These are phyloP conservation scores for Telenomus remus DNA, from an alignment of 1,140 invertebrate genomes.

Conservation along the genomic window DNA sequence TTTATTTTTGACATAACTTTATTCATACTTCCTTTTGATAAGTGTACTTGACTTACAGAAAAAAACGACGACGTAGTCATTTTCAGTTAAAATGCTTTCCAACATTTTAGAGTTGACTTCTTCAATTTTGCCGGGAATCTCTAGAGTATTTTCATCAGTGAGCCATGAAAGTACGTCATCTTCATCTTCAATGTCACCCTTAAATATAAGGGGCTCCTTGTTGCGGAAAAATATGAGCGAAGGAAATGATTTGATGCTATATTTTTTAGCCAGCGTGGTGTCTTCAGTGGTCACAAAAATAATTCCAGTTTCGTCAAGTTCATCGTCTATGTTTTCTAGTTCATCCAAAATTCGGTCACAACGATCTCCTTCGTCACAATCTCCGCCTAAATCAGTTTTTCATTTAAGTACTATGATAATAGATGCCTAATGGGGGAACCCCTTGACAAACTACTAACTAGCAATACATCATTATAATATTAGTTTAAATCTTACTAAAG, in stretches of 20 bases:
- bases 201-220: conserved; percentile 87
- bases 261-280: conserved; percentile 85
- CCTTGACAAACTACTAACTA: no score
- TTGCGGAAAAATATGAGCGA: conserved; percentile 93
- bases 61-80: conserved; percentile 92
- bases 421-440: no score
- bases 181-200: conserved; percentile 91
- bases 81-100: conserved; percentile 91
- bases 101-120: conserved; percentile 94
- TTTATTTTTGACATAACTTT: no score
- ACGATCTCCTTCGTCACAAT: conserved; percentile 89
- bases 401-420: no score
- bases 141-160: conserved; percentile 92
- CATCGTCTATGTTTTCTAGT: conserved; percentile 94
- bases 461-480: no score
- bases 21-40: neutral
- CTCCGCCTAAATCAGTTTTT: conserved; percentile 84
- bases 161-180: conserved; percentile 93
- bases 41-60: conserved; percentile 84
- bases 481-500: conserved; percentile 88
- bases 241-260: conserved; percentile 89
- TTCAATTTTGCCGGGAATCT: conserved; percentile 94
- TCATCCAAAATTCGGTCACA: conserved; percentile 90
- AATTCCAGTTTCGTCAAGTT: conserved; percentile 93
- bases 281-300: conserved; percentile 96